A percentile compares a stretch with the other conserved stretches of the same genome.
Conservation (phyloP, 2,888 invertebrate genomes). For the Athetis lepigone region DNA sequence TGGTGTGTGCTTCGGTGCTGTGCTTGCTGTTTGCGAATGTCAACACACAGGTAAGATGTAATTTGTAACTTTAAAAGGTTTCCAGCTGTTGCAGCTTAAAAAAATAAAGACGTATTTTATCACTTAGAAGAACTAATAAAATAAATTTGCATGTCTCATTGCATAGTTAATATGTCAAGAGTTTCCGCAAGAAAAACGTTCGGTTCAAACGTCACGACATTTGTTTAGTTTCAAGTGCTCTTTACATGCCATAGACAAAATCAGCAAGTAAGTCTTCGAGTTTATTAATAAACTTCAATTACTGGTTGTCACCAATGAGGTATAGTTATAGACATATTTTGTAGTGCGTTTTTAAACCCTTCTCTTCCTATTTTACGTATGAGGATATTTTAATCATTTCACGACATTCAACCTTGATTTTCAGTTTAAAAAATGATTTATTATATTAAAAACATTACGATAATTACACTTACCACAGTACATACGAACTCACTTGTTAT, state of each 20-base stretch:
- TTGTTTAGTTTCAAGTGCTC: background rate
- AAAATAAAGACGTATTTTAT: background rate
- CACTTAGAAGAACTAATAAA: background rate
- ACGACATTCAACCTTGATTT: constrained; percentile 30
- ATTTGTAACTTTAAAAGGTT: constrained; percentile 25
- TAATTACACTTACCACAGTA: constrained; percentile 24
- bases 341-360: background rate
- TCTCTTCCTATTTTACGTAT: constrained; percentile 20
- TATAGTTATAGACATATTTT: background rate
- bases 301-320: background rate
- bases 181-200: constrained; percentile 2
- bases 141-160: background rate
- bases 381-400: constrained; percentile 35
- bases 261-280: no score
- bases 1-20: constrained; percentile 72
- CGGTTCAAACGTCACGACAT: background rate
- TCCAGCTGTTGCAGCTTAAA: background rate
- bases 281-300: background rate
- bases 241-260: background rate
- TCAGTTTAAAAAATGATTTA: constrained; percentile 5
- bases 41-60: constrained; percentile 72
- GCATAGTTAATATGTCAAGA: background rate
- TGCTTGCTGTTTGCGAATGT: constrained; percentile 68
- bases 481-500: constrained; percentile 8
- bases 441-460: constrained; percentile 14